Conservation (phyloP, 2,113 vertebrate species). For the Camelus dromedarius region DNA sequence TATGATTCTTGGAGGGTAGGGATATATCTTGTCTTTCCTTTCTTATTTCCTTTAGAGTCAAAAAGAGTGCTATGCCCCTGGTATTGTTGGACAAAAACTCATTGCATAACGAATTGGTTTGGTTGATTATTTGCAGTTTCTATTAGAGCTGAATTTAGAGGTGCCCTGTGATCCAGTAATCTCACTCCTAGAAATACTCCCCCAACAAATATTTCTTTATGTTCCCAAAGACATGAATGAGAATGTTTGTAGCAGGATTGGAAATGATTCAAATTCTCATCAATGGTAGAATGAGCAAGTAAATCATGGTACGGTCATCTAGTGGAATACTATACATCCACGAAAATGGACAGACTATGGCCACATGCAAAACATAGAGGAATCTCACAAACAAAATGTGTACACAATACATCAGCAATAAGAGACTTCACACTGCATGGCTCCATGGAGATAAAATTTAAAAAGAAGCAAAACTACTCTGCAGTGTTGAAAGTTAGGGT, state of each 20-base stretch:
- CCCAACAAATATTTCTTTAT: neutral
- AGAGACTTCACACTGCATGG: neutral
- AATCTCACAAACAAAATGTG: neutral
- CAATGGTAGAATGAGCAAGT: neutral
- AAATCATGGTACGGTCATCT: neutral
- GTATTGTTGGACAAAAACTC: neutral
- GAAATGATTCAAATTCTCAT: neutral
- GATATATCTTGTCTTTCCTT: neutral
- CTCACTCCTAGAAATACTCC: neutral
- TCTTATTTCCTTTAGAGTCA: neutral
- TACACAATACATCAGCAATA: neutral
- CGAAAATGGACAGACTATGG: neutral
- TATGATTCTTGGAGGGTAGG: neutral
- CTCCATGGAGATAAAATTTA: neutral
- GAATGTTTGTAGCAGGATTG: neutral
- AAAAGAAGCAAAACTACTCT: neutral
- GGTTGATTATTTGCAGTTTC: neutral
- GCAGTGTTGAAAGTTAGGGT: neutral
- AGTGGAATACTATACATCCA: neutral
- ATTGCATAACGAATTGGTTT: neutral
- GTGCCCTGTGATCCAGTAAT: neutral
- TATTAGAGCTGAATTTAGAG: neutral
- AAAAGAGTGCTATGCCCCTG: neutral
- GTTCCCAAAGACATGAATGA: neutral
- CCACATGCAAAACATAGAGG: neutral